Percentiles rank a stretch among this genome's conserved stretches.
phyloP scores from a whole-genome alignment of 2,888 invertebrate species.

The Nephrocerus scutellatus region DNA sequence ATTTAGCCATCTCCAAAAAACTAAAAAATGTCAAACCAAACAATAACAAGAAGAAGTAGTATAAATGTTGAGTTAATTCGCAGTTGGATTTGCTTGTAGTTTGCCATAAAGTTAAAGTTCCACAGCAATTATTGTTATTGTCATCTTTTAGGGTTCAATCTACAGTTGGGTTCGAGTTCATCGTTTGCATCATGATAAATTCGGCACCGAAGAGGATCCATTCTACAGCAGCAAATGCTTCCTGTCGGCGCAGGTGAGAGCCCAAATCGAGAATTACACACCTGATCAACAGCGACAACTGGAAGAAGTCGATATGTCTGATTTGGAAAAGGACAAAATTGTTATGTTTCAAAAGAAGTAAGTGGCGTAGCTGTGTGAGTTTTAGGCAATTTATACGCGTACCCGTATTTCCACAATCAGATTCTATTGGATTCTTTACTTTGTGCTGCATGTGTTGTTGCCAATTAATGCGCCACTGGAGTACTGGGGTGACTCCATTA shows the following conservation, averaged over 20 bases:
- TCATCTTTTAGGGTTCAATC: conserved; percentile 61
- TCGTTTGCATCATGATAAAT: conserved; percentile 72
- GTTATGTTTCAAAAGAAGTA: conserved; percentile 78
- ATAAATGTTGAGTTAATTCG: not conserved
- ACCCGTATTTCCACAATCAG: conserved; percentile 45
- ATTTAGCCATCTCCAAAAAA: no score
- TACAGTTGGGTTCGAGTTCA: conserved; percentile 80
- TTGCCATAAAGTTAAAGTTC: not conserved
- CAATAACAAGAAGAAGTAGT: no score
- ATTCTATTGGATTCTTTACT: conserved; percentile 61
- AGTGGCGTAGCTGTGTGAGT: conserved; percentile 23
- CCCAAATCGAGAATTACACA: conserved; percentile 61
- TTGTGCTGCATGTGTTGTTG: conserved; percentile 58
- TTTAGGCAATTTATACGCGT: not conserved
- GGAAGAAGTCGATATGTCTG: conserved; percentile 67
- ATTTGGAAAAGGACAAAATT: conserved; percentile 67
- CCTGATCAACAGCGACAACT: conserved; percentile 59
- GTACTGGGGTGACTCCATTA: conserved; percentile 67
- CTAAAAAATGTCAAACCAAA: no score
- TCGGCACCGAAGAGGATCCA: conserved; percentile 71
- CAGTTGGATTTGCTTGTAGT: not conserved
- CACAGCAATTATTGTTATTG: conserved; percentile 3
- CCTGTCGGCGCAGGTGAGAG: conserved; percentile 69
- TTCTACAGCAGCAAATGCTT: conserved; percentile 75
- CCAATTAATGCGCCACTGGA: conserved; percentile 71